Conservation (phyloP, 1,140 invertebrate species). For the Cotesia glomerata region DNA sequence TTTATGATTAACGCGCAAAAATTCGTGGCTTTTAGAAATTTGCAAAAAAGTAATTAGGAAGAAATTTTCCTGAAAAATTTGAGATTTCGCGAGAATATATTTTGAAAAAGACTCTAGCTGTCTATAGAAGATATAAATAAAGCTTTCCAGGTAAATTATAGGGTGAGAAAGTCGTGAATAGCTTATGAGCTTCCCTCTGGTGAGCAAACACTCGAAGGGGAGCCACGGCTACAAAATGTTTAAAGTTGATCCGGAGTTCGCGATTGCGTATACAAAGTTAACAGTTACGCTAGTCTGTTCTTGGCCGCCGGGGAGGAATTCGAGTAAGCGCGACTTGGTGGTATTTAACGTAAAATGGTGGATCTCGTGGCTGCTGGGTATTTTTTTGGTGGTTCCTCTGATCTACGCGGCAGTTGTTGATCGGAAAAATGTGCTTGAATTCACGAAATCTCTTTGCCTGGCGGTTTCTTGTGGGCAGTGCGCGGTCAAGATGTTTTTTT, state of each 20-base stretch:
- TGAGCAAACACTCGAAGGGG: not conserved
- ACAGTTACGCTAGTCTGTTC: not conserved
- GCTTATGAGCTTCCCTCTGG: too few relatives aligned
- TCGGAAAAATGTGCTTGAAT: not conserved
- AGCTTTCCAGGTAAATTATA: too few relatives aligned
- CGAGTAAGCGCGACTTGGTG: not conserved
- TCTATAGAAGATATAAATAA: too few relatives aligned
- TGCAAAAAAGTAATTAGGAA: too few relatives aligned
- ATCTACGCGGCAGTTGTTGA: not conserved
- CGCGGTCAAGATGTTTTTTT: conserved; percentile 10
- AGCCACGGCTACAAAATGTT: not conserved
- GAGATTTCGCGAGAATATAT: too few relatives aligned
- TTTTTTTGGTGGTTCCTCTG: not conserved
- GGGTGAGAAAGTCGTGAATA: too few relatives aligned
- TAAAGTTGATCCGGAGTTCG: conserved; percentile 1
- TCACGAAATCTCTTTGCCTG: conserved; percentile 1
- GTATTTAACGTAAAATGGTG: conserved; percentile 10
- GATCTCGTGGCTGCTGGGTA: not conserved
- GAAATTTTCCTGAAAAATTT: too few relatives aligned
- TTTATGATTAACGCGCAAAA: too few relatives aligned
- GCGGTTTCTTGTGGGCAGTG: conserved; percentile 1
- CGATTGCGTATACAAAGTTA: conserved; percentile 11
- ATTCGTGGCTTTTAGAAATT: too few relatives aligned
- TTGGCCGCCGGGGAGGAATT: conserved; percentile 16
- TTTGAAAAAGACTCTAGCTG: too few relatives aligned